Percentiles rank a stretch among this genome's conserved stretches.
These are phyloP conservation scores for Trididemnum clinides DNA, from an alignment of 23 tunicate genomes.

Conservation along the genomic window DNA sequence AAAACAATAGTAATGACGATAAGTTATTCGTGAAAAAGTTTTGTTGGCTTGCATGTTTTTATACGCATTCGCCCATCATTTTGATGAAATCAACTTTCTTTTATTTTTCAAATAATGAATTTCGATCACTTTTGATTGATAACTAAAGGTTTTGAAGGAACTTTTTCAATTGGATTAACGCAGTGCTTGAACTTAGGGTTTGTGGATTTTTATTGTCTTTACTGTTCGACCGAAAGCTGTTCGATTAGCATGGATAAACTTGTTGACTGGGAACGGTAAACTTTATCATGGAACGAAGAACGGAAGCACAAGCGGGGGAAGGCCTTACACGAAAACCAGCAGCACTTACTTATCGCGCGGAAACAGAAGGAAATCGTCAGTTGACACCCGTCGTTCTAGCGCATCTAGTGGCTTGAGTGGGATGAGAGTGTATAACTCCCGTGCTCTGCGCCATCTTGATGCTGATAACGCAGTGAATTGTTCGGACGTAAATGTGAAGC, in stretches of 20 bases:
- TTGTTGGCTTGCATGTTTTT: too few species aligned
- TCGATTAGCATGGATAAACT: conserved; percentile 42
- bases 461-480: neutral
- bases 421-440: too few species aligned
- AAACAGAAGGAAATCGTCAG: neutral
- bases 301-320: conserved; percentile 7
- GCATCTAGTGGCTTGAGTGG: neutral
- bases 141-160: too few species aligned
- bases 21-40: too few species aligned
- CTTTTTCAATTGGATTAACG: too few species aligned
- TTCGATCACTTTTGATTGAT: too few species aligned
- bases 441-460: neutral
- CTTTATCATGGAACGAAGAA: neutral
- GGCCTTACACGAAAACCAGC: conserved; percentile 24
- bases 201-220: conserved; percentile 88
- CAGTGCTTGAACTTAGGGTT: too few species aligned
- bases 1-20: too few species aligned
- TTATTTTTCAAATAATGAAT: too few species aligned
- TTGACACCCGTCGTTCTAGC: neutral
- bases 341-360: conserved; percentile 2
- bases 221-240: conserved; percentile 67
- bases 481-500: neutral
- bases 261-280: neutral
- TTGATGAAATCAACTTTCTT: too few species aligned
- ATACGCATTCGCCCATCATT: too few species aligned